These are phyloP conservation scores for Rhynchomys soricoides DNA, from an alignment of 2,113 vertebrate genomes.

Conservation along the genomic window DNA sequence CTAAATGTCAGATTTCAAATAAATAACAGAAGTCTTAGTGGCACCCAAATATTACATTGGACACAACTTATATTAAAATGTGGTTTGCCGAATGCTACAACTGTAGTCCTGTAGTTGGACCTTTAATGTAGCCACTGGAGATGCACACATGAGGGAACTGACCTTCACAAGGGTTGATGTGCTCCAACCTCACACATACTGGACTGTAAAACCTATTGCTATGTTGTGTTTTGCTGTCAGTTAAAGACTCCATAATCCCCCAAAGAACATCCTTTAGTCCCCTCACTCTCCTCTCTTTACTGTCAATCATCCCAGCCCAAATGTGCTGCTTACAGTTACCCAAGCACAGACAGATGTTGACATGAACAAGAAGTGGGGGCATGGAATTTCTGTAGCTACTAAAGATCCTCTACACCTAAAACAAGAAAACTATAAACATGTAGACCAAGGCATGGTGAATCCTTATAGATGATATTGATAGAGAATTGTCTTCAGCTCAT, in stretches of 20 bases:
- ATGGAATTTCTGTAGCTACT: neutral
- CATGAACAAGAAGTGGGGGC: neutral
- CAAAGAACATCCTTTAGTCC: neutral
- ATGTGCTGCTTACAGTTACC: neutral
- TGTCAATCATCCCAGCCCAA: neutral
- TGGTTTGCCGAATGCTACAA: slow-evolving; percentile 1
- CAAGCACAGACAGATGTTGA: neutral
- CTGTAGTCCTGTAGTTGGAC: neutral
- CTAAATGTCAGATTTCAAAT: slow-evolving; percentile 22
- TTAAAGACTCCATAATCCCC: too few relatives aligned
- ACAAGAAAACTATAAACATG: neutral
- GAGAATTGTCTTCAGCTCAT: neutral
- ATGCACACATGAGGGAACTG: neutral
- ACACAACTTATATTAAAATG: neutral
- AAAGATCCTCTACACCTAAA: neutral
- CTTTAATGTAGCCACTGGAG: neutral
- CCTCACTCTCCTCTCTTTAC: neutral
- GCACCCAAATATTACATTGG: neutral
- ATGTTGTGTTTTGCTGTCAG: neutral
- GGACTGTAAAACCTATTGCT: neutral
- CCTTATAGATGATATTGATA: neutral
- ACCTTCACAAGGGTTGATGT: neutral
- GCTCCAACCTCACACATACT: neutral
- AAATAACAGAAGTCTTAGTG: neutral
- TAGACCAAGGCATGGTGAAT: neutral